Percentiles rank a stretch among this genome's conserved stretches.
These are phyloP conservation scores for Orthosia gracilis DNA, from an alignment of 2,888 invertebrate genomes.

Conservation along the genomic window DNA sequence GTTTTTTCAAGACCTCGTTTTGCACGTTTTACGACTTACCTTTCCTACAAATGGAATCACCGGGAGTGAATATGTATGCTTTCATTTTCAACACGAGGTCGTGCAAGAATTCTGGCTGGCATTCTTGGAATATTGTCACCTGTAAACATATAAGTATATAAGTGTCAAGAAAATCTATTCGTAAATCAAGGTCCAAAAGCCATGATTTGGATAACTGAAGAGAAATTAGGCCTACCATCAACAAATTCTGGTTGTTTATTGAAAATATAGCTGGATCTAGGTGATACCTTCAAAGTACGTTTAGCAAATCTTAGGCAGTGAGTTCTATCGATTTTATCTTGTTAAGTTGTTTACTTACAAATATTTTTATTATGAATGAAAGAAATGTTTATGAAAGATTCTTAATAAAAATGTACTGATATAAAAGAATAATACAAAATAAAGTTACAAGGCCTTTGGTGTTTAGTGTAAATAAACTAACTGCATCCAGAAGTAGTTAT, in stretches of 20 bases:
- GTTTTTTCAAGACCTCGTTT: conserved; percentile 1
- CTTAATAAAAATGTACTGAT: too few species aligned
- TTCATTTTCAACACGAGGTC: conserved; percentile 99
- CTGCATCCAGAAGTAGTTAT: too few species aligned
- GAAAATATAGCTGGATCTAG: neutral
- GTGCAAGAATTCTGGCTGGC: conserved; percentile 99
- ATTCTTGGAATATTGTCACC: conserved; percentile 99
- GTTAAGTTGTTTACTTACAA: neutral
- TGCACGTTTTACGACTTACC: conserved; percentile 86
- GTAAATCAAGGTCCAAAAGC: neutral
- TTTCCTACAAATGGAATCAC: conserved; percentile 98
- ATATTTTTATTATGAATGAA: too few species aligned
- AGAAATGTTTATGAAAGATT: too few species aligned
- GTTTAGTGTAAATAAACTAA: too few species aligned
- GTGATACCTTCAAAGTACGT: neutral
- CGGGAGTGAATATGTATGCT: conserved; percentile 99
- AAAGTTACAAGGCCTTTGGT: too few species aligned
- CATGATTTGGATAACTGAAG: too few species aligned
- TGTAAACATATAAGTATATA: conserved; percentile 80
- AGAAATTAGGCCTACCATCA: neutral
- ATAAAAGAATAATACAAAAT: too few species aligned
- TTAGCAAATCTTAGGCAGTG: neutral
- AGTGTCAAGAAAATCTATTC: neutral
- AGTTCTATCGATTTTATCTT: neutral
- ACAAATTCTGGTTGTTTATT: neutral